Evolutionary conservation across 1,140 invertebrate species (phyloP).

Genomic region (Nasonia longicornis): DNA sequence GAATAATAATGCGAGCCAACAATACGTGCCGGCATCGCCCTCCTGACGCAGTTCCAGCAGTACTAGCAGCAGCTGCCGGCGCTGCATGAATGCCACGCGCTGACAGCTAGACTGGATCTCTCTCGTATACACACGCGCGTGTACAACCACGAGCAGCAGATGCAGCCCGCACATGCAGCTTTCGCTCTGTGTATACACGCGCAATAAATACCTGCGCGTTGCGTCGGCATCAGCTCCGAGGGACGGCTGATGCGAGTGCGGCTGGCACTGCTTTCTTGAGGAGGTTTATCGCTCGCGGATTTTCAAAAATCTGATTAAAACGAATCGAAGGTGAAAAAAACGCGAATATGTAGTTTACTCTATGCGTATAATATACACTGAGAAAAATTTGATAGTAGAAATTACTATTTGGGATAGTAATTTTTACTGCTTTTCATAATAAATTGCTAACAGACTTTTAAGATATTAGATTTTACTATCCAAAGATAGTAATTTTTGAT

Average conservation of each 20-base stretch:
- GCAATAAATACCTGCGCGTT: background rate
- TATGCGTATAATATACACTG: too few relatives aligned
- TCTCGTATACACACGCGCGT: conserved; percentile 21
- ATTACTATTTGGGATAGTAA: too few relatives aligned
- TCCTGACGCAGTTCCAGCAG: conserved; percentile 47
- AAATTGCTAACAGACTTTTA: too few relatives aligned
- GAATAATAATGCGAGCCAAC: conserved; percentile 54
- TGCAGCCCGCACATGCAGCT: background rate
- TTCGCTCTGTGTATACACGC: background rate
- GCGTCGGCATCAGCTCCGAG: background rate
- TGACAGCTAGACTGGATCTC: conserved; percentile 49
- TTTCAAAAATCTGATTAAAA: background rate
- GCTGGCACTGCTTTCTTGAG: conserved; percentile 13
- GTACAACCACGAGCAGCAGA: background rate
- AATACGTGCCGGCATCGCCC: conserved; percentile 54
- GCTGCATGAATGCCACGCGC: conserved; percentile 50
- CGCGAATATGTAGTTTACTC: too few relatives aligned
- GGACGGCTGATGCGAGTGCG: conserved; percentile 17
- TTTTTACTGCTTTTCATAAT: too few relatives aligned
- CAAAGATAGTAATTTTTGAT: too few relatives aligned
- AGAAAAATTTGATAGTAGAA: too few relatives aligned
- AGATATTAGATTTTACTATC: too few relatives aligned
- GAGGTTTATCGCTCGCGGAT: background rate
- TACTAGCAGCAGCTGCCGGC: background rate
- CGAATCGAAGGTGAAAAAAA: background rate